Evolutionary conservation across 1,140 invertebrate genomes (phyloP).

Genomic region (Zeugodacus cucurbitae): DNA sequence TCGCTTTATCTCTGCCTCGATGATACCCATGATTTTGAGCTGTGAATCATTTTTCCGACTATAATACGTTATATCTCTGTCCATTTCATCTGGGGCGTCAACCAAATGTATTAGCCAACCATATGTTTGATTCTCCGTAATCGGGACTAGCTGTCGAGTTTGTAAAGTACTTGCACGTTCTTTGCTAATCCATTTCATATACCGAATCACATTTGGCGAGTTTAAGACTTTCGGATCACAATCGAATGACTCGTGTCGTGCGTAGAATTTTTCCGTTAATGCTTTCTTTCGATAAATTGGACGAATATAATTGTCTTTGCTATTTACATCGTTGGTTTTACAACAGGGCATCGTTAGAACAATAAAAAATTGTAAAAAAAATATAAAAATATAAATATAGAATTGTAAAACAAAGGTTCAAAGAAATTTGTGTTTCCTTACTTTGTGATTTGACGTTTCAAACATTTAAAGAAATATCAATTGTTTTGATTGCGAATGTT

Average conservation of each 20-base stretch:
- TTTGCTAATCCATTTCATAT: not conserved
- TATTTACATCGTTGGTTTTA: not conserved
- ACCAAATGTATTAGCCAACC: slow-evolving; percentile 39
- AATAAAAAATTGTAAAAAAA: not conserved
- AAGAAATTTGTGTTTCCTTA: not conserved
- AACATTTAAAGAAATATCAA: too few species aligned
- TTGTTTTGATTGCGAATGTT: not conserved
- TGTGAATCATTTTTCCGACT: not conserved
- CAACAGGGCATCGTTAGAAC: slow-evolving; percentile 28
- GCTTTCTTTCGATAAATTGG: slow-evolving; percentile 40
- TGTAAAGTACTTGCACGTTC: not conserved
- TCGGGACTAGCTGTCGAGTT: slow-evolving; percentile 8
- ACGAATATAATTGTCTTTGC: not conserved
- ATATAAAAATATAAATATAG: not conserved
- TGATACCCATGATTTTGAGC: not conserved
- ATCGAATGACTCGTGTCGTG: slow-evolving; percentile 36
- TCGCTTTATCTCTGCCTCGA: slow-evolving; percentile 3
- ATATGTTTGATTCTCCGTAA: slow-evolving; percentile 44
- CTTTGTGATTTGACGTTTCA: not conserved
- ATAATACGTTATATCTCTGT: not conserved
- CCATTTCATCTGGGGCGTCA: not conserved
- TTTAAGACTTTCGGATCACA: not conserved
- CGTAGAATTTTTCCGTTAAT: slow-evolving; percentile 45
- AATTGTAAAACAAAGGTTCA: not conserved
- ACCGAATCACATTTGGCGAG: not conserved